These are phyloP conservation scores for Therioaphis trifolii DNA, from an alignment of 2,888 invertebrate genomes.

Conservation along the genomic window DNA sequence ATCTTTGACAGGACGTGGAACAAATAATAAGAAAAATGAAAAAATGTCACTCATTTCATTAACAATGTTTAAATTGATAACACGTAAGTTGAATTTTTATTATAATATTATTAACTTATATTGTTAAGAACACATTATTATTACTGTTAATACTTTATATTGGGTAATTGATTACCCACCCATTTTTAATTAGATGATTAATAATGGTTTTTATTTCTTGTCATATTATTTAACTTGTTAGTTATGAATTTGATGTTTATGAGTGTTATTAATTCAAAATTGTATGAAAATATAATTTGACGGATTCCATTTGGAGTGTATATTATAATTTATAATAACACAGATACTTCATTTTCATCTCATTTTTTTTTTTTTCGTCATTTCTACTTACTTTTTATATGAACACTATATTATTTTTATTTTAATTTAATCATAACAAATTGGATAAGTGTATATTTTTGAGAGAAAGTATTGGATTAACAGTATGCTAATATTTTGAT, in stretches of 20 bases:
- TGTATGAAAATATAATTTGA: background rate
- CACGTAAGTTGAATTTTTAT: background rate
- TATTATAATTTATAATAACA: background rate
- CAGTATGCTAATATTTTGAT: too few species aligned
- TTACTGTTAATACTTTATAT: too few species aligned
- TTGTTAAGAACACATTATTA: background rate
- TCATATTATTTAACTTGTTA: background rate
- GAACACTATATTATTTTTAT: background rate
- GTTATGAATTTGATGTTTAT: conserved; percentile 3
- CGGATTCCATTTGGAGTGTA: background rate
- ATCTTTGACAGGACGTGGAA: background rate
- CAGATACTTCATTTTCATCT: too few species aligned
- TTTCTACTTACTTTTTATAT: too few species aligned
- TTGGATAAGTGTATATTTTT: background rate
- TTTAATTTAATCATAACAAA: background rate
- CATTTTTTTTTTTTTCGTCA: background rate
- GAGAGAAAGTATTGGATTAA: too few species aligned
- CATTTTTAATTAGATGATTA: background rate
- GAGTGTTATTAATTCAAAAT: background rate
- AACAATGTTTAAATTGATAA: too few species aligned
- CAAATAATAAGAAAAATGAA: conserved; percentile 8
- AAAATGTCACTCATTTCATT: too few species aligned
- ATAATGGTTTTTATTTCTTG: background rate
- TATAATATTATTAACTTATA: background rate
- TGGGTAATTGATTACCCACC: too few species aligned